Conservation (phyloP, 2,888 invertebrate genomes). For the Lasioglossum malachurum region DNA sequence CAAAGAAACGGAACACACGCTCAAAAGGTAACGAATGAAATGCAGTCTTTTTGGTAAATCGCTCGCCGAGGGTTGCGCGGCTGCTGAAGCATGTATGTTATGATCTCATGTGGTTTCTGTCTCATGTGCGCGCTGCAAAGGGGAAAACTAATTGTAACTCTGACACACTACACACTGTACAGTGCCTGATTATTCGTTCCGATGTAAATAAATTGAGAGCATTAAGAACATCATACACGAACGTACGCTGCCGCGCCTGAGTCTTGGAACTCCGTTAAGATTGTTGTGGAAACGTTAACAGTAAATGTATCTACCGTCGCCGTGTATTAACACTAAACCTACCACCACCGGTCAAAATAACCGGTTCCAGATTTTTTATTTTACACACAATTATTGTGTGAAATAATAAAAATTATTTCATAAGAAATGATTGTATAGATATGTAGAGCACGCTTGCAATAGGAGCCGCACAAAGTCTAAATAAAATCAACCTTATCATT, state of each 20-base stretch:
- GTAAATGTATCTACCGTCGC: neutral
- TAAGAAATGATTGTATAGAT: no score
- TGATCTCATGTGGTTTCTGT: constrained; percentile 26
- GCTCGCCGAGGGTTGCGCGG: constrained; percentile 18
- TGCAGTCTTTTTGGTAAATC: constrained; percentile 44
- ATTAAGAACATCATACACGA: constrained; percentile 1
- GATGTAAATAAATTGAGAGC: constrained; percentile 43
- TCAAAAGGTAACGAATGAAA: constrained; percentile 3
- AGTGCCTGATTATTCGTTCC: constrained; percentile 43
- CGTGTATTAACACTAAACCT: no score
- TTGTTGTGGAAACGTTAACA: neutral
- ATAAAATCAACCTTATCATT: no score
- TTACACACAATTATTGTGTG: no score
- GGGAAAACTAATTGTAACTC: constrained; percentile 61
- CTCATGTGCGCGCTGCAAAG: constrained; percentile 10
- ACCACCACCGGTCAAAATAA: no score
- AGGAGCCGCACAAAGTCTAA: no score
- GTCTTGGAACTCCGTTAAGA: neutral
- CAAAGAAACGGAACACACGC: neutral
- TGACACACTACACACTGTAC: constrained; percentile 19
- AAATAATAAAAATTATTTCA: no score
- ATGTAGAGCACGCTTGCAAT: no score
- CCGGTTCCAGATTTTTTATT: no score
- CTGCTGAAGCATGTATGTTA: constrained; percentile 54
- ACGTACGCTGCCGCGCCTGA: constrained; percentile 8